phyloP scores from a whole-genome alignment of 2,113 vertebrate species.

The Tachuris rubrigastra region DNA sequence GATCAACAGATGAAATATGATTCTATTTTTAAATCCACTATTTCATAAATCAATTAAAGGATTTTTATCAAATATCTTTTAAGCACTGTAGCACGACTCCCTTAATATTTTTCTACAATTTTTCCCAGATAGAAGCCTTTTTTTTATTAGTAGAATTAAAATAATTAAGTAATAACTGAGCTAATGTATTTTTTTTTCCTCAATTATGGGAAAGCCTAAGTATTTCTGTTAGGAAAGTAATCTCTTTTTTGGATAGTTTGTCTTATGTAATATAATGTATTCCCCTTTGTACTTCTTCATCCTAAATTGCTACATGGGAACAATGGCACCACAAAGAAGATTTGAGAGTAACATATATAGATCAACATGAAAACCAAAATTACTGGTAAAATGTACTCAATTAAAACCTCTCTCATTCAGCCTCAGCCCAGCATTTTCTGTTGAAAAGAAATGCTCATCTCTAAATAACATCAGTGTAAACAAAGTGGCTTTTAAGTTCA shows the following conservation, averaged over 20 bases:
- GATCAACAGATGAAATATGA: slow-evolving; percentile 74
- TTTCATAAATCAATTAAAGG: slow-evolving; percentile 70
- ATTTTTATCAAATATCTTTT: slow-evolving; percentile 69
- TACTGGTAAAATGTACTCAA: neutral
- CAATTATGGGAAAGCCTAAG: neutral
- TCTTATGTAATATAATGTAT: neutral
- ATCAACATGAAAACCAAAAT: neutral
- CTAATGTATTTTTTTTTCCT: neutral
- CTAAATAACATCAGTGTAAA: neutral
- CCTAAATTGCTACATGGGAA: neutral
- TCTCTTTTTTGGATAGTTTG: neutral
- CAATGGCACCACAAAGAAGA: neutral
- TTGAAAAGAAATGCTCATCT: neutral
- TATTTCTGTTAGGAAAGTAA: neutral
- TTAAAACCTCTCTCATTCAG: neutral
- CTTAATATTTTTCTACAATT: neutral
- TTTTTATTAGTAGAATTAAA: neutral
- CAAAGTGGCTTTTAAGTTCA: neutral
- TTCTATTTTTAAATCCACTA: slow-evolving; percentile 68
- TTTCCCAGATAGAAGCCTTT: neutral
- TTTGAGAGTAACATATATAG: neutral
- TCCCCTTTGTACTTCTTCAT: neutral
- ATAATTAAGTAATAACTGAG: neutral
- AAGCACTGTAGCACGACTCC: slow-evolving; percentile 21
- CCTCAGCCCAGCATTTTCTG: neutral